Evolutionary conservation across 2,888 invertebrate species (phyloP), one percentile per base, ranked within the genome.

Genomic region (Hipparchia semele): DNA sequence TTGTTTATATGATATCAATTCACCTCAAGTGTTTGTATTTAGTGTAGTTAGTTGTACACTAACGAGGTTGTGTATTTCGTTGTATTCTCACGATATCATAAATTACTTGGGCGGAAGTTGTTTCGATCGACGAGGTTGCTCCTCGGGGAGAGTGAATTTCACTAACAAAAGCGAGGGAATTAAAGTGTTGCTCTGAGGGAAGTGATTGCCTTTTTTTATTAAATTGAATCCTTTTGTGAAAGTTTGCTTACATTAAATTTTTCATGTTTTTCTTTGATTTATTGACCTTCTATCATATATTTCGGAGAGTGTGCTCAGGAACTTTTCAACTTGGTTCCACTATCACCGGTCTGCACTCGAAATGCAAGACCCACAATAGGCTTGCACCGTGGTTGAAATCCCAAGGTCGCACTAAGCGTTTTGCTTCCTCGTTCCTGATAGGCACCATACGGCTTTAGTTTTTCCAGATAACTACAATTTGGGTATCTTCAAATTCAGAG

Each of bases 21-120:
- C 23, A 23, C 23, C 23, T 23, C 23, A 23, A 23, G 39, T 39
- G 39, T 39, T 39, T 39, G 5, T 39, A 39, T 39, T 39, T 39
- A 39, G 2, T 39, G 3, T 39, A 23, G 39, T 39, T 49, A 49
- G 8, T 49, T 6, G 6, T 46, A 4, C 49, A 67, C 72, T 73
- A 77, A 75, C 75, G 75, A 73, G 71, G 72, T 64, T 75, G 67
- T 75, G 71, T 78, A 74, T 79, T 79, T 79, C 78, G 75, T 77
- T 78, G 78, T 77, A 77, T 77, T 81, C 77, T 76, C 80, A 75
- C 75, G 79, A 79, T 80, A 80, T 78, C 80, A 79, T 81, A 81
- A 81, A 80, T 81, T 80, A 80, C 80, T 79, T 76, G 62, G 73
- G 74, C 77, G 81, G 80, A 81, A 79, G 77, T 77, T 77, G 76